Percentiles rank a stretch among this genome's conserved stretches.
phyloP scores from a whole-genome alignment of 2,888 invertebrate genomes.

The Drosophila affinis region DNA sequence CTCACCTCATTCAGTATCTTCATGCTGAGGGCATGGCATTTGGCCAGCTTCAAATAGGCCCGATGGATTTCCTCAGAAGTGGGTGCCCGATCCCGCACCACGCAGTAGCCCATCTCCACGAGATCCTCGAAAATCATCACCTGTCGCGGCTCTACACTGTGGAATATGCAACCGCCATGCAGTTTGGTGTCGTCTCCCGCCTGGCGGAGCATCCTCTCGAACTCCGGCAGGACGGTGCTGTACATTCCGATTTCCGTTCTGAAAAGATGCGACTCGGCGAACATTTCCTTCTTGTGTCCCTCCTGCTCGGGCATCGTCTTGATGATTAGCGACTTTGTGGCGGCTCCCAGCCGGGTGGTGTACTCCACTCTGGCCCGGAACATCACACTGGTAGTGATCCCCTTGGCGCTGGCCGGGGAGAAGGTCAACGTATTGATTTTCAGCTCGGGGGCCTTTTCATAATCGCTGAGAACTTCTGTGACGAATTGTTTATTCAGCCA shows the following conservation, averaged over 20 bases:
- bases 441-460: conserved; percentile 37
- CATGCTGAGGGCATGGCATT: conserved; percentile 83
- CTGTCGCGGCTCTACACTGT: conserved; percentile 46
- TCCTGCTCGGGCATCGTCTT: conserved; percentile 74
- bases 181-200: conserved; percentile 56
- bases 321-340: conserved; percentile 60
- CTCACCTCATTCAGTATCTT: conserved; percentile 54
- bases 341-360: conserved; percentile 42
- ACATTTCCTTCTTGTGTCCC: conserved; percentile 64
- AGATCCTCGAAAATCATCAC: conserved; percentile 73
- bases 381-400: conserved; percentile 65
- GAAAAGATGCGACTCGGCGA: conserved; percentile 59
- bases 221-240: conserved; percentile 68
- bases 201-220: conserved; percentile 60
- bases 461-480: conserved; percentile 39
- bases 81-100: conserved; percentile 53
- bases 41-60: conserved; percentile 81
- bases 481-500: conserved; percentile 65
- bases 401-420: conserved; percentile 50
- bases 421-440: conserved; percentile 21
- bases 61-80: conserved; percentile 77
- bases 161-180: conserved; percentile 45
- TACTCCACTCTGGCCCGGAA: conserved; percentile 56
- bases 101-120: conserved; percentile 52
- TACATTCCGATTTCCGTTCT: conserved; percentile 76